Evolutionary conservation across 2,113 vertebrate species (phyloP).

Genomic region (Lasiurus cinereus): DNA sequence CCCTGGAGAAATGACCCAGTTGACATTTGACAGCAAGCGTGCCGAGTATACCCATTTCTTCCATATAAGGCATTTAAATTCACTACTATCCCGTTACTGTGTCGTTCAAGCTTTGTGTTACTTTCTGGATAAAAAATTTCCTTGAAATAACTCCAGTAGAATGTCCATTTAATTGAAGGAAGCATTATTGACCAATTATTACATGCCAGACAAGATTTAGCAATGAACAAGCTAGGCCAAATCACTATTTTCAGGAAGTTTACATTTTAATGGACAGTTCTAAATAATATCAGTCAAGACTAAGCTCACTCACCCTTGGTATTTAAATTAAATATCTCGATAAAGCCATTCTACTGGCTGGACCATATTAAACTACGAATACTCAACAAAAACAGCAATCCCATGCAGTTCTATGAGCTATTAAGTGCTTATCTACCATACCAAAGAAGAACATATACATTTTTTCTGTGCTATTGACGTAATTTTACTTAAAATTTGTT

Average conservation of each 20-base stretch:
- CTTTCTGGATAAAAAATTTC: conserved; percentile 54
- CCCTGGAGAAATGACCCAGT: background rate
- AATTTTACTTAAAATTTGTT: conserved; percentile 25
- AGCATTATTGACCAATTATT: background rate
- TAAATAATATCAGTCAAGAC: conserved; percentile 7
- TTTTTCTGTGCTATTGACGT: background rate
- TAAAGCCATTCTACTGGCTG: background rate
- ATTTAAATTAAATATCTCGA: background rate
- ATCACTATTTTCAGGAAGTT: conserved; percentile 11
- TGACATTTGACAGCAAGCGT: background rate
- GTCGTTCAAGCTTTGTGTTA: conserved; percentile 47
- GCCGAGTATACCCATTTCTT: background rate
- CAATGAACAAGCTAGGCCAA: background rate
- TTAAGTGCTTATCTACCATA: background rate
- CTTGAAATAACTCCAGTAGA: conserved; percentile 29
- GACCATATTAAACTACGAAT: conserved; percentile 1
- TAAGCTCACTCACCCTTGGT: background rate
- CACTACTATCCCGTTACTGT: background rate
- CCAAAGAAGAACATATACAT: background rate
- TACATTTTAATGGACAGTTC: conserved; percentile 15
- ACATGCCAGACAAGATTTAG: background rate
- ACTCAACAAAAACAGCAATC: background rate
- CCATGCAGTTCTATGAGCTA: background rate
- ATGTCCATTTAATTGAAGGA: conserved; percentile 42
- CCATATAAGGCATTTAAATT: conserved; percentile 14